These are phyloP conservation scores for Blastobasis adustella DNA, from an alignment of 2,888 invertebrate genomes.

Conservation along the genomic window DNA sequence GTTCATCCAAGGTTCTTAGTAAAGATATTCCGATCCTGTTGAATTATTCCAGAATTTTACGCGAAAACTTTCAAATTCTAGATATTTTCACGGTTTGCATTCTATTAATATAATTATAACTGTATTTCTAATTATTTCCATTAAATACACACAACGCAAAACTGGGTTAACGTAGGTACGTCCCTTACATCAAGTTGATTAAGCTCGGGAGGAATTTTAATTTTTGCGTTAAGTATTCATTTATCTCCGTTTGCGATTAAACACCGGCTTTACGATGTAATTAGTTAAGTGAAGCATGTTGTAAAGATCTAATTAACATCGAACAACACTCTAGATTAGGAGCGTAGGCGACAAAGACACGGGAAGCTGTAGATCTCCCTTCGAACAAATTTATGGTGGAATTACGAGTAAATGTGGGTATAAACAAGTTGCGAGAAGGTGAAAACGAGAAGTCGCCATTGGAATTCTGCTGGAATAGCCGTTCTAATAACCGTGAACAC, in stretches of 20 bases:
- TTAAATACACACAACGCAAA: no score
- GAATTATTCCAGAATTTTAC: slow-evolving; percentile 21
- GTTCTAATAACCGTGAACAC: not conserved
- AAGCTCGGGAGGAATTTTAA: no score
- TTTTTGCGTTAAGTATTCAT: not conserved
- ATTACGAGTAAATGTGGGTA: slow-evolving; percentile 1
- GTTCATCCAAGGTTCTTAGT: slow-evolving; percentile 21
- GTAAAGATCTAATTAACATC: slow-evolving; percentile 52
- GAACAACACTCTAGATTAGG: slow-evolving; percentile 31
- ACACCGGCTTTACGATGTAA: slow-evolving; percentile 38
- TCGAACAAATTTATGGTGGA: slow-evolving; percentile 4
- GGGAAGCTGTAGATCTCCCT: not conserved
- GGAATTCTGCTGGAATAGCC: not conserved
- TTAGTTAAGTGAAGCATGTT: slow-evolving; percentile 49
- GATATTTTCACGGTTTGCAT: slow-evolving; percentile 1
- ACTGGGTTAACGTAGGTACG: no score
- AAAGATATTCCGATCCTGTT: slow-evolving; percentile 25
- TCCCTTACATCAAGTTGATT: no score
- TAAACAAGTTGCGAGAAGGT: not conserved
- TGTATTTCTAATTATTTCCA: no score
- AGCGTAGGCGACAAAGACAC: slow-evolving; percentile 30
- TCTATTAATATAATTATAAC: no score
- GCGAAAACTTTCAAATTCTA: not conserved
- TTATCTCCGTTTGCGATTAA: slow-evolving; percentile 15
- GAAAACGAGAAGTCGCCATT: not conserved